Evolutionary conservation across 2,113 vertebrate genomes (phyloP).

Genomic region (Chroicocephalus ridibundus): DNA sequence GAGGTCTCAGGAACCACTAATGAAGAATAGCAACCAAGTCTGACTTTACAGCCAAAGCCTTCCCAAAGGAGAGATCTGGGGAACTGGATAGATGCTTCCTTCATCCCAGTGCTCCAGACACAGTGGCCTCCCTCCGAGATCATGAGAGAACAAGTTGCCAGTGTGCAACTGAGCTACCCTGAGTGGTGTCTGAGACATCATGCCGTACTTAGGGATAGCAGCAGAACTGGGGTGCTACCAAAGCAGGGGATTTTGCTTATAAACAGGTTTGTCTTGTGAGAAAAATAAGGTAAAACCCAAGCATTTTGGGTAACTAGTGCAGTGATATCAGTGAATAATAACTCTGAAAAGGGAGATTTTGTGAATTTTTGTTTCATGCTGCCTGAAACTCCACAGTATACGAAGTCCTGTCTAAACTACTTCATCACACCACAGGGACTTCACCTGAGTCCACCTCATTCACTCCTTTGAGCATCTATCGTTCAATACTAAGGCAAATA

Average conservation of each 20-base stretch:
- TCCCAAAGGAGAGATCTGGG: neutral
- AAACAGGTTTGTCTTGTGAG: neutral
- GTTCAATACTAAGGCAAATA: neutral
- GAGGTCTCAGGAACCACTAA: neutral
- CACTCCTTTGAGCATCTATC: neutral
- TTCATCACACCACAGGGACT: neutral
- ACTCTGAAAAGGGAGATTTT: neutral
- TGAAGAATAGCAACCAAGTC: neutral
- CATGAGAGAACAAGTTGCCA: neutral
- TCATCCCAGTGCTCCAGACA: neutral
- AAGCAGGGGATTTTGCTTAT: neutral
- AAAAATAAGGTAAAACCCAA: neutral
- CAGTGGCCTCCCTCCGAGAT: rapidly evolving
- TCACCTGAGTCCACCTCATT: neutral
- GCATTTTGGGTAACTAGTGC: neutral
- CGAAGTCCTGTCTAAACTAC: neutral
- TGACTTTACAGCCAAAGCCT: neutral
- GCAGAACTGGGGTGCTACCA: neutral
- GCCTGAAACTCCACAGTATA: neutral
- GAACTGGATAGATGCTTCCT: neutral
- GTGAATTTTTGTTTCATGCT: neutral
- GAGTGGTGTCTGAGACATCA: rapidly evolving
- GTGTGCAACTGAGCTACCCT: rapidly evolving
- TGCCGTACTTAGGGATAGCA: neutral
- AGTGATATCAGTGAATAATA: neutral